Evolutionary conservation across 2,797 vertebrate genomes (phyloP).

Genomic region (Mormyrus proboscirostris): DNA sequence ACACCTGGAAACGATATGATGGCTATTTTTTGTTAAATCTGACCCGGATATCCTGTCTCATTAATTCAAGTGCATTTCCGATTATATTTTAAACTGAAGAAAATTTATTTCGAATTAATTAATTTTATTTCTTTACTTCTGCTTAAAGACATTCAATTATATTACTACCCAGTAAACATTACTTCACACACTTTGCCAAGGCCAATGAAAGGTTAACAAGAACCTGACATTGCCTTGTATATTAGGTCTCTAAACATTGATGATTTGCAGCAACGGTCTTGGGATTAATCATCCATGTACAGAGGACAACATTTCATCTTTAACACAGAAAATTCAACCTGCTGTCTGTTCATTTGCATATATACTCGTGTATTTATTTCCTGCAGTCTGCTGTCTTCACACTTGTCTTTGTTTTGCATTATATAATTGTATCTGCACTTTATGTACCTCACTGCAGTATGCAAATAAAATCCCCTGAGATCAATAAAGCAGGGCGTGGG

Average conservation of each 20-base stretch:
- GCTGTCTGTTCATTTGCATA: background rate
- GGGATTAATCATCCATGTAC: background rate
- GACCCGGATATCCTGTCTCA: background rate
- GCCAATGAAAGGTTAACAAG: background rate
- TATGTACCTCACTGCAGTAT: too few relatives aligned
- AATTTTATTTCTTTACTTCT: background rate
- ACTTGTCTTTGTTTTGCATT: too few relatives aligned
- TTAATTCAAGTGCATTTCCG: background rate
- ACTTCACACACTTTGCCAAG: background rate
- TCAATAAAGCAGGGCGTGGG: too few relatives aligned
- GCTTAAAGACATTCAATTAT: background rate
- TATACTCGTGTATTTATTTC: background rate
- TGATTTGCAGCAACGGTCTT: background rate
- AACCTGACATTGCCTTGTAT: background rate
- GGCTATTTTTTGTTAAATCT: background rate
- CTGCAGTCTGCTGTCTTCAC: background rate
- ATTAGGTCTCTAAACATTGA: background rate
- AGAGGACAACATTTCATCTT: background rate
- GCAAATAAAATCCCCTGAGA: too few relatives aligned
- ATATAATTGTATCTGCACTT: too few relatives aligned
- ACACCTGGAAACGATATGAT: background rate
- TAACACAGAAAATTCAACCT: background rate
- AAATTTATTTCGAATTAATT: background rate
- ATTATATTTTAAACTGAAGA: background rate
- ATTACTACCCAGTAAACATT: background rate